These are phyloP conservation scores for Sylvicapra grimmia DNA, from an alignment of 2,113 vertebrate genomes.

Conservation along the genomic window DNA sequence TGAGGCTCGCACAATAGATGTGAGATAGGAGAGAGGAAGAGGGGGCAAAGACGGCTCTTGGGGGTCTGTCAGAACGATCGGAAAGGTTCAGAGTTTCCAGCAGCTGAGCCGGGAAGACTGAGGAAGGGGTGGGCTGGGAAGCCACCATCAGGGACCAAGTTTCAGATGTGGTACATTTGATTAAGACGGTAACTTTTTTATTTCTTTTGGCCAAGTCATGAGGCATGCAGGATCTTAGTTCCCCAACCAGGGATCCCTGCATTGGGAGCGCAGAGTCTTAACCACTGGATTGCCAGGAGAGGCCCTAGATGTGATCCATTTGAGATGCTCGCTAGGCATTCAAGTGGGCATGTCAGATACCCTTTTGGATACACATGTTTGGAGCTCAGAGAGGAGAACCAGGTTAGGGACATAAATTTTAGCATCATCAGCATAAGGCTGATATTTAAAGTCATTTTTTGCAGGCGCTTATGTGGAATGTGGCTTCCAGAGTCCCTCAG, in stretches of 20 bases:
- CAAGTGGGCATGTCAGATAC: neutral
- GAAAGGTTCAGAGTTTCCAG: neutral
- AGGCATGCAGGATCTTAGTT: neutral
- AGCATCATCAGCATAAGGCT: neutral
- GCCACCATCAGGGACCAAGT: neutral
- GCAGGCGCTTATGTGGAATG: neutral
- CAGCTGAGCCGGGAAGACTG: neutral
- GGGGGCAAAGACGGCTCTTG: neutral
- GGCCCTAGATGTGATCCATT: neutral
- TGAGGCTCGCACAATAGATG: neutral
- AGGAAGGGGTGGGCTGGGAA: neutral
- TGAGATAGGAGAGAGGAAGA: neutral
- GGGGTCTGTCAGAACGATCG: neutral
- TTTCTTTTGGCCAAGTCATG: neutral
- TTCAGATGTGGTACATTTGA: neutral
- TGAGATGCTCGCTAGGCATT: neutral
- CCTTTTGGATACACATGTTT: neutral
- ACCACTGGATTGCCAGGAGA: neutral
- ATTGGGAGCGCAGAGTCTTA: neutral
- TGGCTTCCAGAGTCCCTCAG: neutral
- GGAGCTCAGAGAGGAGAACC: neutral
- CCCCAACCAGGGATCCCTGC: neutral
- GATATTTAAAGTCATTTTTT: neutral
- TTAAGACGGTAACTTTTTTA: neutral
- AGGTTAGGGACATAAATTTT: neutral